Evolutionary conservation across 2,888 invertebrate species (phyloP).

Genomic region (Amphipyra tragopoginis): DNA sequence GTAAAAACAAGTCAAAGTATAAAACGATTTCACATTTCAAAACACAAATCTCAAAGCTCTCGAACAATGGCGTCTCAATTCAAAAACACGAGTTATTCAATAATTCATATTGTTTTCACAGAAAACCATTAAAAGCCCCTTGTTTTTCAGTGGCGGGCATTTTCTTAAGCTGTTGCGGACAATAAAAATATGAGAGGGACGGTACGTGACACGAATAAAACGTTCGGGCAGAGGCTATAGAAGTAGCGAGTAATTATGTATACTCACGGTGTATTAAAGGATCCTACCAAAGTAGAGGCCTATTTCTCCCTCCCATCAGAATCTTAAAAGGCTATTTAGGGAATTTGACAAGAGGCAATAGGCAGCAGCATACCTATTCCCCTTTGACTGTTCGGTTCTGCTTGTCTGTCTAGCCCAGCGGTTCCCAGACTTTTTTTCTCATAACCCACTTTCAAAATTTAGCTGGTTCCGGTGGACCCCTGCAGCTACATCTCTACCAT

Average conservation of each 20-base stretch:
- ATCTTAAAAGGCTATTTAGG: no score
- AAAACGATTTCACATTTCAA: neutral
- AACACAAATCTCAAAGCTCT: conserved; percentile 10
- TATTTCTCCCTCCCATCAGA: no score
- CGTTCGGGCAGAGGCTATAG: conserved; percentile 40
- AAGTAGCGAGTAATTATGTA: conserved; percentile 17
- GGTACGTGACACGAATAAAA: conserved; percentile 69
- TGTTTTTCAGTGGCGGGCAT: conserved; percentile 66
- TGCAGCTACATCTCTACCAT: no score
- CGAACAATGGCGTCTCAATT: conserved; percentile 38
- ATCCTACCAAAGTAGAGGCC: no score
- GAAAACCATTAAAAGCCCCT: conserved; percentile 69
- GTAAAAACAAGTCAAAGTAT: no score
- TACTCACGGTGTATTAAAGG: neutral
- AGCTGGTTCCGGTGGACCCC: no score
- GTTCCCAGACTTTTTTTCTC: no score
- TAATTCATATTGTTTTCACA: conserved; percentile 68
- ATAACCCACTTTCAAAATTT: no score
- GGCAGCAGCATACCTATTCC: no score
- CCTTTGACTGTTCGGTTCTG: no score
- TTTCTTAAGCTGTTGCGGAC: conserved; percentile 73
- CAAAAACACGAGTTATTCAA: conserved; percentile 55
- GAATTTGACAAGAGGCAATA: no score
- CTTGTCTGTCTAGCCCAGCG: no score
- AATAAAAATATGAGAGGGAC: conserved; percentile 72